Percentiles rank a stretch among this genome's conserved stretches.
Conservation (phyloP, 2,113 vertebrate genomes). For the Hydropotes inermis region DNA sequence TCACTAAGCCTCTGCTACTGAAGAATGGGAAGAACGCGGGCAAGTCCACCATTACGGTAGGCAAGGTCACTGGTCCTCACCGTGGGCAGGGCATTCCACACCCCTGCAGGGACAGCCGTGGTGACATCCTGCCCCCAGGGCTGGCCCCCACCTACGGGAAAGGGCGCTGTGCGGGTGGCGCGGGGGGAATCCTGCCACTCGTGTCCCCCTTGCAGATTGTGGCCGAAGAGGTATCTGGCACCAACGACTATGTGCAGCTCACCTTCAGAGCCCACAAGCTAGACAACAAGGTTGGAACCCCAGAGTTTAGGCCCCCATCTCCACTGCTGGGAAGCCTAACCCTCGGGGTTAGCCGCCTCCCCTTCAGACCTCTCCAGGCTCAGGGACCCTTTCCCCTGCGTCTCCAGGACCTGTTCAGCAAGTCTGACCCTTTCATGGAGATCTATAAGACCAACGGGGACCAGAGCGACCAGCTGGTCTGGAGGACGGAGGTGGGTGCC, state of each 20-base stretch:
- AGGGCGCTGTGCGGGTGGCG: background rate
- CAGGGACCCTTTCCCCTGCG: background rate
- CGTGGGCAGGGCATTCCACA: background rate
- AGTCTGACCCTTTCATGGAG: conserved; percentile 81
- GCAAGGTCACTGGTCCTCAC: background rate
- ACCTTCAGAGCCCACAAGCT: conserved; percentile 78
- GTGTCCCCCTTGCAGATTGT: conserved; percentile 61
- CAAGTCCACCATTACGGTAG: conserved; percentile 80
- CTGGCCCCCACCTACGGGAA: background rate
- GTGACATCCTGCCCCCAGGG: background rate
- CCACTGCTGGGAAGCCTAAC: background rate
- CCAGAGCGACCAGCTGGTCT: conserved; percentile 72
- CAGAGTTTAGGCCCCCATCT: background rate
- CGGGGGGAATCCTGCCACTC: background rate
- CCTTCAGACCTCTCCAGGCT: background rate
- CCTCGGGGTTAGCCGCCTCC: background rate
- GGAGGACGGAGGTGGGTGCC: conserved; percentile 76
- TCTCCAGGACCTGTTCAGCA: conserved; percentile 79
- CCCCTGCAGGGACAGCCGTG: background rate
- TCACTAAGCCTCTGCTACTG: conserved; percentile 73
- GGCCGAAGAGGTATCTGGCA: conserved; percentile 77
- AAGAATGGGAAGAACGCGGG: conserved; percentile 72
- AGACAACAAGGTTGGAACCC: conserved; percentile 75
- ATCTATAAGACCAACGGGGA: conserved; percentile 75
- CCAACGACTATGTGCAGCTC: conserved; percentile 78